These are phyloP conservation scores for Pocillopora meandrina DNA, from an alignment of 92 coral and sea anemone species.

Conservation along the genomic window DNA sequence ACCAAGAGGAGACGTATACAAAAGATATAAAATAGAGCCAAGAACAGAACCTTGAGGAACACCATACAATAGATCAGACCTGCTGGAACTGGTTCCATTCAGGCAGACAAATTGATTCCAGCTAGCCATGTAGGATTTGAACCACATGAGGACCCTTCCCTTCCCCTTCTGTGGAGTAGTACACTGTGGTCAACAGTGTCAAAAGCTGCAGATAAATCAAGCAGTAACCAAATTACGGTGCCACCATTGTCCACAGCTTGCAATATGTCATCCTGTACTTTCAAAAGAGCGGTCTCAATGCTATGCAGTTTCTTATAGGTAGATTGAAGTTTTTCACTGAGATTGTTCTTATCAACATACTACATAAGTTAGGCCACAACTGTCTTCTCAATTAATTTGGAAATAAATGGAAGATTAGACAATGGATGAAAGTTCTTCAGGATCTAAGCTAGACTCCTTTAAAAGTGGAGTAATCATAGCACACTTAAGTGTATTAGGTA, in stretches of 20 bases:
- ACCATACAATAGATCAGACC: not conserved
- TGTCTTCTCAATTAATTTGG: too few species aligned
- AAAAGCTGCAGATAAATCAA: too few species aligned
- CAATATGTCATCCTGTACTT: not conserved
- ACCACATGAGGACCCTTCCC: conserved; percentile 7
- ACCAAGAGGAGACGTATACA: conserved; percentile 11
- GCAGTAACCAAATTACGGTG: not conserved
- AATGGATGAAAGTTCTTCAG: conserved; percentile 26
- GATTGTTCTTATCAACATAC: not conserved
- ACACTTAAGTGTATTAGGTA: conserved; percentile 28
- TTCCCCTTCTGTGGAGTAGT: conserved; percentile 3
- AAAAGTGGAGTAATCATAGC: conserved; percentile 18
- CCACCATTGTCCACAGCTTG: not conserved
- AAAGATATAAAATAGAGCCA: conserved; percentile 5
- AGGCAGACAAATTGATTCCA: conserved; percentile 1
- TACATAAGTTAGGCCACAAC: not conserved
- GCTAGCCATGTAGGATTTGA: not conserved
- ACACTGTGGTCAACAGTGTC: not conserved
- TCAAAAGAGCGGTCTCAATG: not conserved
- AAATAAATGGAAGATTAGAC: not conserved
- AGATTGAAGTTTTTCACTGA: not conserved
- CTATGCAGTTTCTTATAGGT: not conserved
- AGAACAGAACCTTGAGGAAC: too few species aligned
- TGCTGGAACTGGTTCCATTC: not conserved
- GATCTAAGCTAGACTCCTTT: conserved; percentile 27